Conservation (phyloP, 2,113 vertebrate species). For the Platichthys flesus region DNA sequence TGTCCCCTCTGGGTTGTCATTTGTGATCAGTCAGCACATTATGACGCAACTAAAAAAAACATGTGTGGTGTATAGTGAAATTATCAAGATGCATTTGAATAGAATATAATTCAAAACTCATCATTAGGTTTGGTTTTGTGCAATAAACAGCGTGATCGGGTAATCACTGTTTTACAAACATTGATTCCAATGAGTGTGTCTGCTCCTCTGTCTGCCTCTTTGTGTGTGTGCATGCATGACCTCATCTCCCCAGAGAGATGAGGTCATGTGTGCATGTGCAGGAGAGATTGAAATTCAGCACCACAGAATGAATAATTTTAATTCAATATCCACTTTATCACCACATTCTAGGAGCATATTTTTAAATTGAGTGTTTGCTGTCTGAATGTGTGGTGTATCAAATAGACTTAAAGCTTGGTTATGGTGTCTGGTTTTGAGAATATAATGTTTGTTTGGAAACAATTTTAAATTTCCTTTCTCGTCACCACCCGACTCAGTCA, state of each 20-base stretch:
- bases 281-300: not conserved
- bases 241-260: constrained; percentile 59
- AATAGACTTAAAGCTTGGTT: not conserved
- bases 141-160: too few relatives aligned
- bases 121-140: not conserved
- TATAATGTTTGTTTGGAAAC: not conserved
- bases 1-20: too few relatives aligned
- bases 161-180: not conserved
- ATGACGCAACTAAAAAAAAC: not conserved
- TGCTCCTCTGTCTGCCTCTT: constrained; percentile 13
- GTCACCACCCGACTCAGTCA: not conserved
- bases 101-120: not conserved
- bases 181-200: not conserved
- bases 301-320: not conserved
- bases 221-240: constrained; percentile 35
- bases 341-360: not conserved
- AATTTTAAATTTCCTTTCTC: not conserved
- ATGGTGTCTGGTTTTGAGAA: not conserved
- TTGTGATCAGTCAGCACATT: not conserved
- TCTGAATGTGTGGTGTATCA: not conserved
- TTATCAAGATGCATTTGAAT: not conserved
- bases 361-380: not conserved
- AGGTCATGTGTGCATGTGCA: constrained; percentile 20
- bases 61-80: not conserved
- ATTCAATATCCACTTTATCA: not conserved